A percentile compares a stretch with the other conserved stretches of the same genome.
Evolutionary conservation across 1,140 invertebrate genomes (phyloP).

Genomic region (Cecropterus lyciades): DNA sequence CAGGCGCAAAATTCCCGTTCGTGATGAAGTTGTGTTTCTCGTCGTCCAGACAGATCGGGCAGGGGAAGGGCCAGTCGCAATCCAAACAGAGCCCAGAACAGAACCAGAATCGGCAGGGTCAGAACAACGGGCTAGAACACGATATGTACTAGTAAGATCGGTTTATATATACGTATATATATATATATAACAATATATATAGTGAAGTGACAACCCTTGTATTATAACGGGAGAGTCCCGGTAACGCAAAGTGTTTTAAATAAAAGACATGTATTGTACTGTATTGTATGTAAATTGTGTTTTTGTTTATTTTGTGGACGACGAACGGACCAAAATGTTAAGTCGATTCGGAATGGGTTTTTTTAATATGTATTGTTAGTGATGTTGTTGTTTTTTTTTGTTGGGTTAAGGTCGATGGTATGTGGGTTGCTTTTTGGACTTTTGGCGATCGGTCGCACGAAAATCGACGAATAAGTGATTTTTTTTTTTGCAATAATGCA

Average conservation of each 20-base stretch:
- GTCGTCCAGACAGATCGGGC: constrained; percentile 91
- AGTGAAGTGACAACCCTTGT: constrained; percentile 25
- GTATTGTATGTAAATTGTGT: constrained; percentile 41
- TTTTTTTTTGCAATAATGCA: too few species aligned
- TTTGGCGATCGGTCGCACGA: constrained; percentile 7
- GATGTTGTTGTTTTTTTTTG: background rate
- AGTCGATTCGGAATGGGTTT: constrained; percentile 26
- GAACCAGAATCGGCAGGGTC: constrained; percentile 50
- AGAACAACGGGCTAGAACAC: constrained; percentile 72
- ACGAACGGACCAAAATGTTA: constrained; percentile 34
- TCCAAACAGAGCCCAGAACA: constrained; percentile 46
- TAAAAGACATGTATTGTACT: constrained; percentile 62
- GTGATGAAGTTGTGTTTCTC: constrained; percentile 98
- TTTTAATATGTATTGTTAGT: constrained; percentile 11
- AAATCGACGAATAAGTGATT: too few species aligned
- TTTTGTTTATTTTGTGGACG: constrained; percentile 44
- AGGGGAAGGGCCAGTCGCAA: constrained; percentile 61
- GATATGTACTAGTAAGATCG: constrained; percentile 76
- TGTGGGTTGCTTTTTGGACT: background rate
- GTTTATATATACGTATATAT: constrained; percentile 26
- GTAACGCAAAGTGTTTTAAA: constrained; percentile 47
- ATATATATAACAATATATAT: constrained; percentile 15
- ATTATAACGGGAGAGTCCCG: constrained; percentile 5
- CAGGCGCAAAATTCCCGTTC: constrained; percentile 98
- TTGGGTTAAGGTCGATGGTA: constrained; percentile 2